Conservation (phyloP, 2,888 invertebrate genomes). For the Panopea generosa region DNA sequence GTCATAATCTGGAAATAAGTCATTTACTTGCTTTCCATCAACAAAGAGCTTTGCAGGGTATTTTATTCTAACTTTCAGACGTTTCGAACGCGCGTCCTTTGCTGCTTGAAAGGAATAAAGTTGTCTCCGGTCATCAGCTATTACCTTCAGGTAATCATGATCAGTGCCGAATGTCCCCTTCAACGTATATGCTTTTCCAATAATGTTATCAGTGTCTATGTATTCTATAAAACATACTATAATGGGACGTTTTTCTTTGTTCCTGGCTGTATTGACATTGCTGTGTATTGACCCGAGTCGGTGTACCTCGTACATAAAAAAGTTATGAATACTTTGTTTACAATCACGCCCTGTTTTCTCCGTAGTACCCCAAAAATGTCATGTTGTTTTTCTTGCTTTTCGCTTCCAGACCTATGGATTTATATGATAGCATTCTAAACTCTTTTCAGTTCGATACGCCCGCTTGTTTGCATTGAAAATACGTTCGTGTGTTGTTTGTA, state of each 20-base stretch:
- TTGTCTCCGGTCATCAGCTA: constrained; percentile 10
- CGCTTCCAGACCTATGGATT: constrained; percentile 12
- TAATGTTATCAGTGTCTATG: constrained; percentile 16
- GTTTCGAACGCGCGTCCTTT: constrained; percentile 2
- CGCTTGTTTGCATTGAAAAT: no score
- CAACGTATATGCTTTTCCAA: constrained; percentile 25
- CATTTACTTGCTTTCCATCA: constrained; percentile 8
- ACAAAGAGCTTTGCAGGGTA: constrained; percentile 34
- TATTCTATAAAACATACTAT: constrained; percentile 28
- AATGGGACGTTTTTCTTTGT: constrained; percentile 20
- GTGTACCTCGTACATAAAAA: constrained; percentile 3
- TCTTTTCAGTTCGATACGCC: background rate
- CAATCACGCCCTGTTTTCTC: background rate
- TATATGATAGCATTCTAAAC: background rate
- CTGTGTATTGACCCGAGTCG: no score
- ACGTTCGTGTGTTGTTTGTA: background rate
- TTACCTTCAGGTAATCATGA: constrained; percentile 38
- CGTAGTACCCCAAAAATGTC: constrained; percentile 1
- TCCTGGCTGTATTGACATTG: background rate
- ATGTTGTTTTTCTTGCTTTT: constrained; percentile 9
- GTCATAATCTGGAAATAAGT: constrained; percentile 36
- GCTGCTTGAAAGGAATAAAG: constrained; percentile 25
- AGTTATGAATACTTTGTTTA: background rate
- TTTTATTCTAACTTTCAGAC: constrained; percentile 10
- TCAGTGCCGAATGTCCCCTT: constrained; percentile 26